phyloP scores from a whole-genome alignment of 2,888 invertebrate species.

The Plagiodera versicolora region DNA sequence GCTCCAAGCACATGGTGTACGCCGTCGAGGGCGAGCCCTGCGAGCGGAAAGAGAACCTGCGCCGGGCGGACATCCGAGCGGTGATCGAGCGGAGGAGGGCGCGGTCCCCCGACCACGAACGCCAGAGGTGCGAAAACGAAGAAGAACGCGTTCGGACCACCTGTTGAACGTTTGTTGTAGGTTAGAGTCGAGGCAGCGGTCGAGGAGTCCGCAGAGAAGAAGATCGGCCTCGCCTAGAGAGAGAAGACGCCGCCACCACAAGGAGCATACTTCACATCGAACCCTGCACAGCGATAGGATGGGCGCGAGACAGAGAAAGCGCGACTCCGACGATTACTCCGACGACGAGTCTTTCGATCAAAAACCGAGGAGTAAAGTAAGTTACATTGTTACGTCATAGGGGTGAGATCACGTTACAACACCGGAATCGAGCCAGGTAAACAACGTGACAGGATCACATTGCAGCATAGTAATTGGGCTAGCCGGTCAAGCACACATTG shows the following conservation, averaged over 20 bases:
- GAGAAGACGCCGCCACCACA: slow-evolving; percentile 6
- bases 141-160: too few species aligned
- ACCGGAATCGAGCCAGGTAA: too few species aligned
- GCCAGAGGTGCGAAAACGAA: too few species aligned
- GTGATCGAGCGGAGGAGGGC: slow-evolving; percentile 25
- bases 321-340: slow-evolving; percentile 22
- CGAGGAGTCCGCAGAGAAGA: slow-evolving; percentile 17
- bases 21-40: slow-evolving; percentile 36
- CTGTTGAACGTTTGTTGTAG: background rate
- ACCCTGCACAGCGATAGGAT: slow-evolving; percentile 37
- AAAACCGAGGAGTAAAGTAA: slow-evolving; percentile 50
- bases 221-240: slow-evolving; percentile 18
- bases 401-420: background rate
- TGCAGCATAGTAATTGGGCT: too few species aligned
- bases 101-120: slow-evolving; percentile 9
- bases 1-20: slow-evolving; percentile 43
- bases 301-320: background rate
- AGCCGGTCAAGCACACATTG: too few species aligned
- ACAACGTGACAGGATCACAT: too few species aligned
- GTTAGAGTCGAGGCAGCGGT: background rate
- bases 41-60: slow-evolving; percentile 27
- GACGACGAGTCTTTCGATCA: slow-evolving; percentile 27
- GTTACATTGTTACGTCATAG: slow-evolving; percentile 42
- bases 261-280: slow-evolving; percentile 24
- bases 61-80: slow-evolving; percentile 22